Evolutionary conservation across 2,113 vertebrate genomes (phyloP), one percentile per base, ranked within the genome.

Genomic region (Toxotes jaculatrix): DNA sequence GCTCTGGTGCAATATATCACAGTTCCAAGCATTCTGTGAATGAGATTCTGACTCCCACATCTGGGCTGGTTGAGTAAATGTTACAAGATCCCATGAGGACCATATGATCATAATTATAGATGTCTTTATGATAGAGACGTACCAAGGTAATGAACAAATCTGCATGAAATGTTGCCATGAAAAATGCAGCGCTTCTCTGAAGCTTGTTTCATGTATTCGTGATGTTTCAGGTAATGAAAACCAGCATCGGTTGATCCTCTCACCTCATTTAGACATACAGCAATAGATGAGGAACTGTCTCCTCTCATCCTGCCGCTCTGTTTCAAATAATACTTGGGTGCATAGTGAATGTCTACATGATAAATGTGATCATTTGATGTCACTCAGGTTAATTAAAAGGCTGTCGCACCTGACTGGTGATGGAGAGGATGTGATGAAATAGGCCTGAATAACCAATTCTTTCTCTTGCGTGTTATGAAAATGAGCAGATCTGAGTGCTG

Each of bases 381-480:
- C 88, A 90, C 80, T 86, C 83, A 74, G 91, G 91, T 95, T 94
- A 93, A 95, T 95, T 94, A 94, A 93, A 93, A 92, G 77, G 61
- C 86, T 78, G 80, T 87, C 74, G 43, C 82, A 89, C 75, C 88
- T 87, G 84, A 86, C 87, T 86, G 82, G 82, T 93, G 92, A 94
- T 92, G 83, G 87, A 91, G 89, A 71, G 71, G 60, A 79, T 85
- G 66, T 57, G 75, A 85, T 81, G 64, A 87, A 92, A 84, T 77
- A 74, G 61, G 74, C 66, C 74, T 59, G 59, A 77, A 75, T 70
- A 72, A 90, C 77, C 60, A 62, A 81, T 81, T 89, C 57, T 53
- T 79, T 49, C 36, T 80, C 79, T 69, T 75, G 76, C 51, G n/a
- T 56, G 79, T 79, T 56, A 78, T 79, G 75, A 87, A 88, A 77